A percentile compares a stretch with the other conserved stretches of the same genome.
Evolutionary conservation across 1,140 invertebrate genomes (phyloP).

Genomic region (Palaemon carinicauda): DNA sequence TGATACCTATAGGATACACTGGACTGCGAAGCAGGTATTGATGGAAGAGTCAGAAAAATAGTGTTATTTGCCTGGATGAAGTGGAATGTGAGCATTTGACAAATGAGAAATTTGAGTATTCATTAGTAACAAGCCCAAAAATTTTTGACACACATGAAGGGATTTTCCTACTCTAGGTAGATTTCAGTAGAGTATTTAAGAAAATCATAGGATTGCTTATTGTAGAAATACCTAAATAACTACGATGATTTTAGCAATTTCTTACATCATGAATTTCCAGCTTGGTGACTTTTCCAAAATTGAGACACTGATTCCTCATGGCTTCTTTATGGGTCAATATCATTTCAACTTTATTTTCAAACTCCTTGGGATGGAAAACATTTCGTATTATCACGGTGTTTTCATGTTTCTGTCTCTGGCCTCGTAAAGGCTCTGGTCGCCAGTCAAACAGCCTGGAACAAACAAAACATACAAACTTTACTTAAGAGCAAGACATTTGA

Average conservation of each 20-base stretch:
- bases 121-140: no score
- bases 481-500: not conserved
- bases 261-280: constrained; percentile 92
- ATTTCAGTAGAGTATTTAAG: no score
- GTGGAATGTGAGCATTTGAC: no score
- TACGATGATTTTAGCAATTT: constrained; percentile 60
- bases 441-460: constrained; percentile 87
- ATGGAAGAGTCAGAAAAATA: no score
- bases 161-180: no score
- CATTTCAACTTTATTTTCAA: constrained; percentile 86
- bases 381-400: constrained; percentile 93
- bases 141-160: no score
- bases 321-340: constrained; percentile 93
- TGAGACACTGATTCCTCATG: constrained; percentile 85
- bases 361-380: constrained; percentile 88
- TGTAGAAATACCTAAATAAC: not conserved
- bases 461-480: not conserved
- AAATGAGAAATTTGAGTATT: no score
- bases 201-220: not conserved
- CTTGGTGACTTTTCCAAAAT: constrained; percentile 93
- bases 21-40: no score
- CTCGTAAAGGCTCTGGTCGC: constrained; percentile 89
- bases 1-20: no score
- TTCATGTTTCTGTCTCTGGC: constrained; percentile 86
- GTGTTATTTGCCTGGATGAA: no score